Base-by-base conservation (phyloP, 2,888 invertebrate genomes). In the Drosophila limbata region DNA sequence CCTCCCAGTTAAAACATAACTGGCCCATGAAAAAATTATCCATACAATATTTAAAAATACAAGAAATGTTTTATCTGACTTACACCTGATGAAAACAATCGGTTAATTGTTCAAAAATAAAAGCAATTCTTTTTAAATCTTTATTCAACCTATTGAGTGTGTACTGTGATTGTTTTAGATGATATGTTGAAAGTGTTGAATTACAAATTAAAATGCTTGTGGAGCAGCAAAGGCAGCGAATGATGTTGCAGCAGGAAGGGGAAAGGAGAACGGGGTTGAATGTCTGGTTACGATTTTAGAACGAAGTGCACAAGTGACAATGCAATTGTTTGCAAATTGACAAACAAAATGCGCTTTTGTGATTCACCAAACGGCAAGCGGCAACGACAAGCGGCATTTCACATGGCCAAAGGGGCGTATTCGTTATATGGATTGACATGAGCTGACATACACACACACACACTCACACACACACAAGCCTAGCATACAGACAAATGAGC, bases 191-290 rank as follows among this genome's bases (percentile, higher is more conserved):
- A 35, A 59, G 40, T 60, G 67, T 61, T 73, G 59, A 59, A 70
- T 86, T 77, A 73, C 69, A 81, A 80, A 86, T 86, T 81, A 68
- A 81, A 86, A 81, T 65, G 65, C 65, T 65, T 31, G 57, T 50
- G 61, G 56, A 59, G 48, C 51, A 39, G 45, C 56, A 68, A 61
- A 61, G 60, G 47, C 50, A 52, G 44, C 60, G 57, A 65, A 79
- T 69, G 67, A 69, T 59, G 69, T 48, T 57, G 51, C 59, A 56
- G 11, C 25, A 6, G 13, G 33, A 25, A 6, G 25, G 25, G 25
- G 25, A 25, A 21, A 4, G 21, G 4, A 25, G 35, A 15, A 6
- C 21, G 25, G 37, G 17, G 13, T 11, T 4, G 13, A 33, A 19
- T 10, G 10, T 44, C 21, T n/a, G 44, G 21, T 21, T 44, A 19